A percentile compares a stretch with the other conserved stretches of the same genome.
These are phyloP conservation scores for Vicugna pacos DNA, from an alignment of 2,113 vertebrate species.

Conservation along the genomic window DNA sequence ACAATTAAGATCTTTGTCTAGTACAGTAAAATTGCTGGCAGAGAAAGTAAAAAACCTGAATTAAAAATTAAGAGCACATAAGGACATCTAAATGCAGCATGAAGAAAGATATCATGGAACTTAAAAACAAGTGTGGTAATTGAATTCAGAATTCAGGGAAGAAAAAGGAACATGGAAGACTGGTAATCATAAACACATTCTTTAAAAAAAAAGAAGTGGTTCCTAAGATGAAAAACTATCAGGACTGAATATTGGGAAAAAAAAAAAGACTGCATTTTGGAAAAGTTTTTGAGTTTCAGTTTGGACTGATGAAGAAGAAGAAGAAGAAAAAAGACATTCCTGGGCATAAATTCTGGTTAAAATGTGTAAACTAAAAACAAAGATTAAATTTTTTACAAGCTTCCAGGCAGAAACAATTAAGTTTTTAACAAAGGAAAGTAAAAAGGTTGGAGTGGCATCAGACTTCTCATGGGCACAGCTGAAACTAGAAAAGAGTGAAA, in stretches of 20 bases:
- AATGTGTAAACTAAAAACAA: background rate
- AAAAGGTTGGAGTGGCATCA: background rate
- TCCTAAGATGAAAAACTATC: background rate
- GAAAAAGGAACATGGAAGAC: background rate
- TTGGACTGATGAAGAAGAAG: background rate
- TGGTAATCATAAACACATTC: background rate
- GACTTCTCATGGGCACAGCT: background rate
- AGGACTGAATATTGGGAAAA: background rate
- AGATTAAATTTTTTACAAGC: background rate
- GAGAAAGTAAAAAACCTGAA: background rate
- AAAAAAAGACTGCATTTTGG: background rate
- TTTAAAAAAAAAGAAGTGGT: background rate
- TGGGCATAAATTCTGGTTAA: background rate
- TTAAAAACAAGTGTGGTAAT: background rate
- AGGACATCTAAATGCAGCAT: background rate
- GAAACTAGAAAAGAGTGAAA: background rate
- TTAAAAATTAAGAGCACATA: background rate
- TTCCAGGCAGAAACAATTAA: background rate
- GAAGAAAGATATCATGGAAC: background rate
- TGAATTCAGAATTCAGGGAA: conserved; percentile 5
- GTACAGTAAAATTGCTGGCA: background rate
- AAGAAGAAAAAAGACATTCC: background rate
- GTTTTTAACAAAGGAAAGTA: background rate
- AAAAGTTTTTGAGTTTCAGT: background rate
- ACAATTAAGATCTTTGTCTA: background rate